Base-by-base conservation (phyloP, 2,113 vertebrate genomes). In the Grammomys surdaster region DNA sequence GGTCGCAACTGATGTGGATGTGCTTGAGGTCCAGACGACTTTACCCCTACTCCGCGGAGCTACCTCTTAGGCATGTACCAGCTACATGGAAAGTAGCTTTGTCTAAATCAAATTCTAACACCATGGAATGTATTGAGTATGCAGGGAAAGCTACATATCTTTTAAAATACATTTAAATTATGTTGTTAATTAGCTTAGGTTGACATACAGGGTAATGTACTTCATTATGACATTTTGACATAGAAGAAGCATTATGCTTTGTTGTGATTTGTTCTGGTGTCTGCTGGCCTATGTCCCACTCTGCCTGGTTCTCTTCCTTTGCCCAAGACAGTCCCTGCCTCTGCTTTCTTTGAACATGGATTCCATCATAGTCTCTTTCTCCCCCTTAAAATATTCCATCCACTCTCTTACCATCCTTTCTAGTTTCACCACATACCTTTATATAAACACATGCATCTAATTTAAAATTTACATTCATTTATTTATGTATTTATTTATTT, bases 31-130 rank as follows among this genome's bases (percentile, higher is more conserved):
- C 58, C 72, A 84, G 77, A n/a, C 9, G n/a, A 8, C 19, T 0
- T 84, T 7, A 6, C 88, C 70, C 82, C 20, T 19, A 67, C 24
- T 88, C 80, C 7, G 63, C 10, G 31, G 36, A 93, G 7, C 67
- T 72, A 13, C 33, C 36, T 88, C 26, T 90, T 93, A 84, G 65
- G 67, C 46, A 54, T 67, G 36, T 51, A 28, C 20, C 33, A 85
- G 24, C 2, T 73, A 91, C 54, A 20, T 89, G 73, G 60, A 70
- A 89, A 91, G 40, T 22, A 82, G n/a, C 7, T 89, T 78, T 72
- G 58, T 76, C n/a, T 72, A 90, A 89, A 63, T 60, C 80, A 24
- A 69, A 90, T 89, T 72, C 46, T 89, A 69, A 73, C 87, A 63
- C 24, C 43, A 28, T 4, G 60, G 88, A 91, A 70, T 89, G 2